Evolutionary conservation across 2,797 vertebrate genomes (phyloP).

Genomic region (Heterohyrax brucei): DNA sequence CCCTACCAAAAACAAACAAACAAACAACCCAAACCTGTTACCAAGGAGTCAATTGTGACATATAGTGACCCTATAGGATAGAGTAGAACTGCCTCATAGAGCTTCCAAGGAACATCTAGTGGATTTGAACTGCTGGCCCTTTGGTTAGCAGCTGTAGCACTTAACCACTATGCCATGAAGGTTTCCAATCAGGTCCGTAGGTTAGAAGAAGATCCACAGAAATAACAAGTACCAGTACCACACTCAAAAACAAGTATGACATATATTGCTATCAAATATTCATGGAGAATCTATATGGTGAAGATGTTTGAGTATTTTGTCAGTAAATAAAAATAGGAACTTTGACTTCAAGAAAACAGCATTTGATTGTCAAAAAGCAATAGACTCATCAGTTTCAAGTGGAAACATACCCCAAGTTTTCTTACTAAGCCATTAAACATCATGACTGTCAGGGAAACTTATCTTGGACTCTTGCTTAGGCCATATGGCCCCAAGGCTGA

Average conservation of each 20-base stretch:
- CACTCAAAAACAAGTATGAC: slow-evolving; percentile 12
- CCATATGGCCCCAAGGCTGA: neutral
- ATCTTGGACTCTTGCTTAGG: slow-evolving; percentile 68
- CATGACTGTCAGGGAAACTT: slow-evolving; percentile 57
- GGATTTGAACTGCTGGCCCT: too few relatives aligned
- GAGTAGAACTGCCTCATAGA: too few relatives aligned
- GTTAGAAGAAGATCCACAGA: slow-evolving; percentile 48
- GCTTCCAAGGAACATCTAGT: too few relatives aligned
- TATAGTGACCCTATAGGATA: too few relatives aligned
- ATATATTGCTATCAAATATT: slow-evolving; percentile 62
- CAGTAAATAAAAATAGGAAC: slow-evolving; percentile 44
- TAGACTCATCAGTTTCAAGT: slow-evolving; percentile 60
- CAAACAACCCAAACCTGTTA: too few relatives aligned
- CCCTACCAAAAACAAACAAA: neutral
- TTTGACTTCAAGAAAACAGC: slow-evolving; percentile 59
- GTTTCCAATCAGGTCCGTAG: neutral
- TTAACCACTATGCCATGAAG: too few relatives aligned
- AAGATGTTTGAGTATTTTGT: slow-evolving; percentile 46
- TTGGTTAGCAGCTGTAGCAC: too few relatives aligned
- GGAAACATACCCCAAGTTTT: slow-evolving; percentile 50
- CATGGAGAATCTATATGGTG: slow-evolving; percentile 20
- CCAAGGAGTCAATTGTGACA: too few relatives aligned
- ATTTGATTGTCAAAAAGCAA: slow-evolving; percentile 51
- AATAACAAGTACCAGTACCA: neutral
- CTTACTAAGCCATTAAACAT: slow-evolving; percentile 67